Evolutionary conservation across 2,797 vertebrate genomes (phyloP).

Genomic region (Phoeniculus purpureus): DNA sequence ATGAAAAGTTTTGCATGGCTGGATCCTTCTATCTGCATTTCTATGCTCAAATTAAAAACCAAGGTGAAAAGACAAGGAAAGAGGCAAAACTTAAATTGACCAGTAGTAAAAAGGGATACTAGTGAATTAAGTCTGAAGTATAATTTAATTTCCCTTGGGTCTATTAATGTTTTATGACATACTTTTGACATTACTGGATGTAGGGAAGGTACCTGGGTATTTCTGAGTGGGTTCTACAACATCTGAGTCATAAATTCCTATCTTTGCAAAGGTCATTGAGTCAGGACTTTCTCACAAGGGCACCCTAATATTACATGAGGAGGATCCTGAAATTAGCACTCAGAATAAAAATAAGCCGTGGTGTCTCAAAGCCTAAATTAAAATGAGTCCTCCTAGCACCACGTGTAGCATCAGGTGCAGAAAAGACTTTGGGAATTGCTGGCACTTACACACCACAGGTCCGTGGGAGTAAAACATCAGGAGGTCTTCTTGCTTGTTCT

Average conservation of each 20-base stretch:
- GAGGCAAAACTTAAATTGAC: neutral
- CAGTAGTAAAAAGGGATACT: neutral
- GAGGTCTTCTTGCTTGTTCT: neutral
- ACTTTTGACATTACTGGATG: neutral
- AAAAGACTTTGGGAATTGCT: neutral
- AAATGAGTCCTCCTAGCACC: neutral
- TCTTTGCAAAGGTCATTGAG: neutral
- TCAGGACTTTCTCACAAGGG: neutral
- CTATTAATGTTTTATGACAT: constrained; percentile 14
- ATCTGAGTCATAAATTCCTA: neutral
- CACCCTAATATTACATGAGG: neutral
- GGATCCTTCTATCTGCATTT: neutral
- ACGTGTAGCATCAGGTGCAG: neutral
- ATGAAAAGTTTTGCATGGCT: neutral
- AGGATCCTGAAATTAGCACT: neutral
- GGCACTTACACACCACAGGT: neutral
- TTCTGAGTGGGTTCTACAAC: neutral
- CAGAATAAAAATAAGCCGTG: neutral
- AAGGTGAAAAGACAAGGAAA: neutral
- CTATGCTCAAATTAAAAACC: neutral
- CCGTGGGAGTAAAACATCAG: neutral
- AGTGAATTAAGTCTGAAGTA: neutral
- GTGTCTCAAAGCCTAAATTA: neutral
- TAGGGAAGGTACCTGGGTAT: neutral
- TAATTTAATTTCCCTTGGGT: constrained; percentile 7